These are phyloP conservation scores for Euborellia annulipes DNA, from an alignment of 1,140 invertebrate genomes.

Conservation along the genomic window DNA sequence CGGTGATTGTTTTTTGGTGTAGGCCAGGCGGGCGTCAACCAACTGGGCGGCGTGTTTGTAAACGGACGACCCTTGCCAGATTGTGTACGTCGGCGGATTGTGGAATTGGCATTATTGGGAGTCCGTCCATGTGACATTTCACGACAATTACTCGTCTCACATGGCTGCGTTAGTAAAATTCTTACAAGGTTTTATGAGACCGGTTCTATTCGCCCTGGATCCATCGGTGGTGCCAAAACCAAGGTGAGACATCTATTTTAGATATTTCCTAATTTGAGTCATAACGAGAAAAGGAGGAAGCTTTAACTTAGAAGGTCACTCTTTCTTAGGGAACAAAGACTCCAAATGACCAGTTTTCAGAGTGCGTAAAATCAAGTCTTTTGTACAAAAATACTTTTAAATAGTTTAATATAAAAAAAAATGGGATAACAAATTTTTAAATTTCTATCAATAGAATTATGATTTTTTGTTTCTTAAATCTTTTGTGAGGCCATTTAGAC, in stretches of 20 bases:
- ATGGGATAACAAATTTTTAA: too few species aligned
- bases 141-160: slow-evolving; percentile 82
- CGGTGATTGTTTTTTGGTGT: slow-evolving; percentile 18
- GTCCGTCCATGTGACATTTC: slow-evolving; percentile 93
- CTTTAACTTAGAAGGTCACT: too few species aligned
- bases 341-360: too few species aligned
- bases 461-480: too few species aligned
- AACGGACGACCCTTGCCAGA: slow-evolving; percentile 89
- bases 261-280: too few species aligned
- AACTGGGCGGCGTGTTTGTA: slow-evolving; percentile 89
- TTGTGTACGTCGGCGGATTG: slow-evolving; percentile 82
- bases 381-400: too few species aligned
- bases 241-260: slow-evolving; percentile 58
- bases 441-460: too few species aligned
- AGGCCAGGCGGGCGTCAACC: slow-evolving; percentile 91
- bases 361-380: too few species aligned
- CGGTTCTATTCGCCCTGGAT: slow-evolving; percentile 78
- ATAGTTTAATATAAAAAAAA: too few species aligned
- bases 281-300: too few species aligned
- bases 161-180: slow-evolving; percentile 95
- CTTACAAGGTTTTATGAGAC: slow-evolving; percentile 92
- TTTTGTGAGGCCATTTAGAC: too few species aligned
- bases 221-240: slow-evolving; percentile 79
- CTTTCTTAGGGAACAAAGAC: too few species aligned
- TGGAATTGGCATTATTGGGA: slow-evolving; percentile 78